Evolutionary conservation across 2,113 vertebrate species (phyloP).

Genomic region (Alligator sinensis): DNA sequence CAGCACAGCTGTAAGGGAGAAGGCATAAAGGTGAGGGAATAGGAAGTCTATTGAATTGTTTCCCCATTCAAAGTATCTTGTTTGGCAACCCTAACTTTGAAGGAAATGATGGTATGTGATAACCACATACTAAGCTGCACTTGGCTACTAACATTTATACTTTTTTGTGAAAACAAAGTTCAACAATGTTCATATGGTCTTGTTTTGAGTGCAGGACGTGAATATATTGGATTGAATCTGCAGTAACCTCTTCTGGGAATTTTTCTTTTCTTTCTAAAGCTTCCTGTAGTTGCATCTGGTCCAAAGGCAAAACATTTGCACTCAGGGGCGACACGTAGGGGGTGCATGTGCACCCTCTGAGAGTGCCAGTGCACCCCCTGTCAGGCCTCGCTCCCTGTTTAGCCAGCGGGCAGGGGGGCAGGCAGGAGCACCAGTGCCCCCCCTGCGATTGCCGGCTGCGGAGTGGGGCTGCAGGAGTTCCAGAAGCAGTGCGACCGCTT

Average conservation of each 20-base stretch:
- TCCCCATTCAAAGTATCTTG: neutral
- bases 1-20: neutral
- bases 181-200: neutral
- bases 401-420: too few species aligned
- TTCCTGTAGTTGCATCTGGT: neutral
- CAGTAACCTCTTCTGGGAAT: neutral
- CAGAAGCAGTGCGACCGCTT: too few species aligned
- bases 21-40: neutral
- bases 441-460: too few species aligned
- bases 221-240: neutral
- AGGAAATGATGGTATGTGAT: neutral
- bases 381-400: too few species aligned
- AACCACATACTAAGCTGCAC: neutral
- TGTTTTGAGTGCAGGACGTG: neutral
- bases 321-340: too few species aligned
- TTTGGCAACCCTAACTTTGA: neutral
- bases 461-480: too few species aligned
- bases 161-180: neutral
- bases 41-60: neutral
- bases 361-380: too few species aligned
- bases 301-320: neutral
- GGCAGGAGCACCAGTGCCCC: too few species aligned
- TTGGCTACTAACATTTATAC: neutral
- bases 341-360: too few species aligned
- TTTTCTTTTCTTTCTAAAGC: neutral